Conservation (phyloP, 2,113 vertebrate genomes). For the Panthera leo region DNA sequence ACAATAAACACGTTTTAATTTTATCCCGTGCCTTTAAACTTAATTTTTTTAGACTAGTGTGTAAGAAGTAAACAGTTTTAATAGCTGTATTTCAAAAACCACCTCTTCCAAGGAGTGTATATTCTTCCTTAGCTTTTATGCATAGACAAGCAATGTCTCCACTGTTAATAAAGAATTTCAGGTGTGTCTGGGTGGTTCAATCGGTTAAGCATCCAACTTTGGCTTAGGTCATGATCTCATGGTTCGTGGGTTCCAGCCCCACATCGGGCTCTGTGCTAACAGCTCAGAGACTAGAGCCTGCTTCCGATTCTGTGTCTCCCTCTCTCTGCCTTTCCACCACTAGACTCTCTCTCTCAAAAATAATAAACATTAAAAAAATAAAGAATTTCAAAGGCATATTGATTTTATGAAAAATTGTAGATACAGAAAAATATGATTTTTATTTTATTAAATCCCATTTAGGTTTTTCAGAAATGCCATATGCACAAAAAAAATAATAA, state of each 20-base stretch:
- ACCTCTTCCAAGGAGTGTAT: neutral
- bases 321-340: too few relatives aligned
- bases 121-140: neutral
- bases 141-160: neutral
- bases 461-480: neutral
- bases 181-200: too few relatives aligned
- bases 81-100: neutral
- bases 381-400: neutral
- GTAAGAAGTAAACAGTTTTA: neutral
- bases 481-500: neutral
- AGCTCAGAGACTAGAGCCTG: too few relatives aligned
- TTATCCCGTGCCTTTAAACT: neutral
- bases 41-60: neutral
- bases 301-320: too few relatives aligned
- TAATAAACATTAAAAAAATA: neutral
- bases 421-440: neutral
- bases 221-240: too few relatives aligned
- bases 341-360: too few relatives aligned
- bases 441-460: neutral
- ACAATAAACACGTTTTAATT: neutral
- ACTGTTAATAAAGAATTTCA: neutral
- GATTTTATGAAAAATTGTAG: neutral
- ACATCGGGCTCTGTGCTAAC: too few relatives aligned
- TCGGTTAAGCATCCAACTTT: too few relatives aligned
- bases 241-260: too few relatives aligned